Evolutionary conservation across 2,797 vertebrate species (phyloP).

Genomic region (Sebastes glaucus): DNA sequence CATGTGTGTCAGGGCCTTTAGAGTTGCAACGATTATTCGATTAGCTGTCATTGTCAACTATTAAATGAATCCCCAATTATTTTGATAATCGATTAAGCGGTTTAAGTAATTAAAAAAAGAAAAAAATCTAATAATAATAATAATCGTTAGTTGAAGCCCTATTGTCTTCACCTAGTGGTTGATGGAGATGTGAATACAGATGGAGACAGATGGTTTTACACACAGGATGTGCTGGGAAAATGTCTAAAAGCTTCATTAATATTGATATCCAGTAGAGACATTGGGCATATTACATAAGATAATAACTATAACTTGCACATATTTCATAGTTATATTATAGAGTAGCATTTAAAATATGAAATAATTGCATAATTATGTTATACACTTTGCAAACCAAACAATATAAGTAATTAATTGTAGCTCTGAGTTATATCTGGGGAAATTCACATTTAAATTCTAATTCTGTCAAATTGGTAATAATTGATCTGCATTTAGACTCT

Average conservation of each 20-base stretch:
- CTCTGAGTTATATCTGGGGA: neutral
- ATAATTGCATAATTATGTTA: neutral
- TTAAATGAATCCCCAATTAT: no score
- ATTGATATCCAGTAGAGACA: neutral
- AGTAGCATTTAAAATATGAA: neutral
- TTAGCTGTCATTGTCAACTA: no score
- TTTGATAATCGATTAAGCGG: no score
- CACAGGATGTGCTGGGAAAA: neutral
- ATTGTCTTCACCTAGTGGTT: rapidly evolving
- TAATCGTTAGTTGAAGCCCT: no score
- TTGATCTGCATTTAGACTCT: constrained; percentile 44
- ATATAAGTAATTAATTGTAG: neutral
- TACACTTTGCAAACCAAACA: neutral
- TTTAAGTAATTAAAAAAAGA: no score
- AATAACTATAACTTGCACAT: neutral
- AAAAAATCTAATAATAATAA: no score
- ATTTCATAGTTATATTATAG: neutral
- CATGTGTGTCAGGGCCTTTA: no score
- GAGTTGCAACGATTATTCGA: no score
- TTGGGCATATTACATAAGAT: neutral
- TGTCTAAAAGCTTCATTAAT: constrained; percentile 22
- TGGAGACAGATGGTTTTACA: neutral
- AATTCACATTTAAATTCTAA: neutral
- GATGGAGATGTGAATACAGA: neutral
- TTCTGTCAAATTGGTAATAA: constrained; percentile 31